Evolutionary conservation across 2,113 vertebrate genomes (phyloP).

Genomic region (Phocoena phocoena): DNA sequence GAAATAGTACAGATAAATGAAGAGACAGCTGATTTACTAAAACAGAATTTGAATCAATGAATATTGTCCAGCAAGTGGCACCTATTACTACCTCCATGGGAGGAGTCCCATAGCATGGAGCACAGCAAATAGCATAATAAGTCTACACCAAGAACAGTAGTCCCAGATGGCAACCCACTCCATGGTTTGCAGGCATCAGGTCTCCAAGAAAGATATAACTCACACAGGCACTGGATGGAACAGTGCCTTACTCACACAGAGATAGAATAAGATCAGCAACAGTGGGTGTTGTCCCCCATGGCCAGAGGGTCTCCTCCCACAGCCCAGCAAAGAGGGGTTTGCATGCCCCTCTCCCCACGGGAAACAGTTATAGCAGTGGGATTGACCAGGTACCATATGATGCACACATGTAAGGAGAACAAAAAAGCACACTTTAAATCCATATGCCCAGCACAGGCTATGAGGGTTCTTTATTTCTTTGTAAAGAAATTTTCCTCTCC

Average conservation of each 20-base stretch:
- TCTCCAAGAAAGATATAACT: not conserved
- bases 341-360: rapidly evolving
- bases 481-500: not conserved
- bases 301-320: not conserved
- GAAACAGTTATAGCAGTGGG: not conserved
- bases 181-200: not conserved
- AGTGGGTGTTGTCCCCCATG: not conserved
- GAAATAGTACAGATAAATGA: not conserved
- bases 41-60: not conserved
- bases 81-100: not conserved
- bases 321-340: not conserved
- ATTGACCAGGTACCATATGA: not conserved
- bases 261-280: not conserved
- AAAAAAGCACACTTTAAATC: not conserved
- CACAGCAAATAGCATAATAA: not conserved
- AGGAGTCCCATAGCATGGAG: not conserved
- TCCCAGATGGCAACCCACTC: not conserved
- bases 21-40: not conserved
- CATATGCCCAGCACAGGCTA: not conserved
- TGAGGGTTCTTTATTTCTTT: not conserved
- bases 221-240: not conserved
- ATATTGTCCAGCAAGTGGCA: not conserved
- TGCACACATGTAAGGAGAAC: not conserved
- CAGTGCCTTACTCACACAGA: not conserved
- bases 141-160: not conserved